Evolutionary conservation across 1,140 invertebrate genomes (phyloP), one percentile per base, ranked within the genome.

Genomic region (Drosophila simulans): DNA sequence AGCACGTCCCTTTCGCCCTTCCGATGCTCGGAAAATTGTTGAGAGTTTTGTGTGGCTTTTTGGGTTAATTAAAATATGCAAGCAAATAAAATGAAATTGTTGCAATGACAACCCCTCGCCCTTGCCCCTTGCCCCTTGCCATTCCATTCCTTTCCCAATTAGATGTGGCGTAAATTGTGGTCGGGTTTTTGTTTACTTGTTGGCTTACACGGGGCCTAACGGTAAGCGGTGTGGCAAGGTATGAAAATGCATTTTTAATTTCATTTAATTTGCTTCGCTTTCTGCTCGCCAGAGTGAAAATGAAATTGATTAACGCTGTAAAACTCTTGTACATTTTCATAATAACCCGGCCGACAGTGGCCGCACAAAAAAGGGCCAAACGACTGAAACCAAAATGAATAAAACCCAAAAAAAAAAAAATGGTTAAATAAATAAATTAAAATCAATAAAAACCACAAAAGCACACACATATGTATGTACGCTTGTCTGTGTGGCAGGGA

Each of bases 351-450:
- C 49, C 37, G 46, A 20, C 59, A 56, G 3, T 22, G 12, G 37
- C 5, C 5, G 25, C 5, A 49, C 12, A 39, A 51, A 39, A 15
- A 17, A 17, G 22, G 15, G 12, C 12, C 20, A 5, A 5, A 34
- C 35, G 56, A 60, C 57, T 55, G 34, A 48, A 39, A 46, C 35
- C 27, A 2, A 68, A 66, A 59, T 58, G 63, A 59, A 49, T 68
- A 63, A 56, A 59, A 51, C 58, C 7, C 7, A 1, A 8, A 31
- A 8, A 31, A 78, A 52, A 58, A 74, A 75, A 74, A 75, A 71
- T 56, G 65, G 62, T 88, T 79, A 82, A 74, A 89, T 89, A 89
- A 89, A 89, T 89, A 84, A 89, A 89, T 89, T 89, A 80, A 89
- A 89, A 80, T 89, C 84, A 84, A 84, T 80, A 74, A 80, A 84